Evolutionary conservation across 2,797 vertebrate genomes (phyloP).

Genomic region (Clarias laeviceps): DNA sequence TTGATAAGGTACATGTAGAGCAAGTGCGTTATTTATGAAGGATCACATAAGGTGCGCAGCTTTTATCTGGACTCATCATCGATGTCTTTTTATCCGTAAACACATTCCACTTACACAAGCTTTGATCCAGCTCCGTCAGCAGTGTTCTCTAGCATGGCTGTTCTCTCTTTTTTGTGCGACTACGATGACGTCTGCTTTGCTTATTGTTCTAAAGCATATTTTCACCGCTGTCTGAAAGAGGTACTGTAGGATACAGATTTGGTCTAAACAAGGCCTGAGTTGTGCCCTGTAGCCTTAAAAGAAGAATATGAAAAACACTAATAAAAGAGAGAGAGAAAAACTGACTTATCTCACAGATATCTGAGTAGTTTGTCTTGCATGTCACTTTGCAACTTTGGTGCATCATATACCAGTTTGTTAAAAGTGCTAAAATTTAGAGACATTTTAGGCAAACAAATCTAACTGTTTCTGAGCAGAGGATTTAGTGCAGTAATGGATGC

Average conservation of each 20-base stretch:
- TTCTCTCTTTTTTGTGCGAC: neutral
- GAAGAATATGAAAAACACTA: neutral
- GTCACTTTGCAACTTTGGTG: neutral
- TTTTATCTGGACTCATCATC: neutral
- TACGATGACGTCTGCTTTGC: neutral
- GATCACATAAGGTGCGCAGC: neutral
- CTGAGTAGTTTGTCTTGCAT: neutral
- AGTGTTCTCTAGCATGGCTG: neutral
- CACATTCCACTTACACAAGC: neutral
- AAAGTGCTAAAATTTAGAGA: neutral
- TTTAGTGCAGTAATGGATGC: neutral
- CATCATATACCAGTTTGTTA: neutral
- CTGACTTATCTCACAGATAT: neutral
- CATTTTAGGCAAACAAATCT: neutral
- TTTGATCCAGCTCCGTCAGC: conserved; percentile 10
- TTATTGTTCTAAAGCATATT: neutral
- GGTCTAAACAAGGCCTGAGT: neutral
- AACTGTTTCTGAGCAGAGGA: neutral
- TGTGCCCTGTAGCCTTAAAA: neutral
- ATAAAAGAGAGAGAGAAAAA: neutral
- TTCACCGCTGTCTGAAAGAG: neutral
- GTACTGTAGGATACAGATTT: neutral
- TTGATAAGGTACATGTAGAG: neutral
- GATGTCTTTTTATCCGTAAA: neutral
- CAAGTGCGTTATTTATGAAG: neutral